Conservation (phyloP, 1,140 invertebrate species). For the Scaptodrosophila lebanonensis region DNA sequence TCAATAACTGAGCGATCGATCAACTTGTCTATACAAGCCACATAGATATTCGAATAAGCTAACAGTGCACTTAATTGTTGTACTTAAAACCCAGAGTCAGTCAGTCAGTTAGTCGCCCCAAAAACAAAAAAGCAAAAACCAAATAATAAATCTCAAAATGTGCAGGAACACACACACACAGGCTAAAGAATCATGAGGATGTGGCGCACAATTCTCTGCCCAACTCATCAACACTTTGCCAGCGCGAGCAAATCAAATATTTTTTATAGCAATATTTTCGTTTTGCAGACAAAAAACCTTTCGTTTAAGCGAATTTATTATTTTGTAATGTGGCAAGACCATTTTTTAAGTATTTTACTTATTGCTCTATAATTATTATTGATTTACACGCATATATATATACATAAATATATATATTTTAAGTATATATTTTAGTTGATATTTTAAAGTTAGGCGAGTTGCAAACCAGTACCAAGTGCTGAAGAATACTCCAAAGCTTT, state of each 20-base stretch:
- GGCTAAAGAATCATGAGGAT: neutral
- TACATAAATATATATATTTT: constrained; percentile 27
- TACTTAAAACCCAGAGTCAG: too few relatives aligned
- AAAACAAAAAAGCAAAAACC: constrained; percentile 30
- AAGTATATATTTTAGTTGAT: constrained; percentile 34
- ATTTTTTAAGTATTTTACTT: constrained; percentile 52
- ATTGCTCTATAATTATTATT: constrained; percentile 8
- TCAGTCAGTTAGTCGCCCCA: too few relatives aligned
- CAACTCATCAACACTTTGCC: constrained; percentile 18
- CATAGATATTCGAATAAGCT: neutral
- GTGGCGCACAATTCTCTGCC: constrained; percentile 8
- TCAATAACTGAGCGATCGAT: too few relatives aligned
- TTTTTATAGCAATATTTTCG: constrained; percentile 55
- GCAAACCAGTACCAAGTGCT: constrained; percentile 65
- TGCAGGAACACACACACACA: constrained; percentile 57
- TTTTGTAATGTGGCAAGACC: constrained; percentile 36
- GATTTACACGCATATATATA: neutral
- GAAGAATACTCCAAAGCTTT: constrained; percentile 56
- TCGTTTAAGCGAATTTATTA: constrained; percentile 73
- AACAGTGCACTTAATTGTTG: constrained; percentile 67
- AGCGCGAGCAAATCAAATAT: constrained; percentile 40
- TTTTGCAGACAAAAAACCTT: constrained; percentile 43
- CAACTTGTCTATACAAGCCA: constrained; percentile 3
- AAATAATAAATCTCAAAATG: constrained; percentile 55
- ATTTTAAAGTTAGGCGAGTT: constrained; percentile 31